Evolutionary conservation across 2,888 invertebrate species (phyloP).

Genomic region (Mystacides longicornis): DNA sequence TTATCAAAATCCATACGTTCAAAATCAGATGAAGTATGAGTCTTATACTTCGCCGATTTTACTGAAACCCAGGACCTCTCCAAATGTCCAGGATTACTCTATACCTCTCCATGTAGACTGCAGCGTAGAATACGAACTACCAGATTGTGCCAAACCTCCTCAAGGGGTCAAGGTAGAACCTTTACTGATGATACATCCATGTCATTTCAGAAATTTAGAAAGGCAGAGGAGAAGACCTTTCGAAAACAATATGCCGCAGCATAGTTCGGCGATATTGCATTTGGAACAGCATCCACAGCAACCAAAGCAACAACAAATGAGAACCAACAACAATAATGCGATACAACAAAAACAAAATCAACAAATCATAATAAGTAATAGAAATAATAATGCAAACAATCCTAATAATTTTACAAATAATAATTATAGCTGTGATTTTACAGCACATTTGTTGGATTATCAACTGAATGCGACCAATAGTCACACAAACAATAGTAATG

Average conservation of each 20-base stretch:
- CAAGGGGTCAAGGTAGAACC: conserved; percentile 61
- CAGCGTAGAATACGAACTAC: conserved; percentile 69
- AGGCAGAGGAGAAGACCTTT: conserved; percentile 61
- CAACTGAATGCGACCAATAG: neutral
- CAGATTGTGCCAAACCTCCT: conserved; percentile 66
- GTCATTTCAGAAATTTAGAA: conserved; percentile 65
- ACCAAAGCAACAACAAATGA: conserved; percentile 3
- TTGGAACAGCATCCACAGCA: neutral
- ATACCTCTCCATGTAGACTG: conserved; percentile 68
- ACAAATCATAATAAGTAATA: neutral
- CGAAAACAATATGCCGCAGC: conserved; percentile 57
- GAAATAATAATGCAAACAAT: neutral
- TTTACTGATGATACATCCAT: conserved; percentile 67
- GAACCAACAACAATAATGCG: neutral
- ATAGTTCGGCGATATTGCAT: neutral
- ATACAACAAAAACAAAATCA: neutral
- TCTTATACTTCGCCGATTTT: conserved; percentile 15
- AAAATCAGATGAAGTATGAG: conserved; percentile 13
- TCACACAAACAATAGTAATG: neutral
- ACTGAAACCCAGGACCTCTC: conserved; percentile 16
- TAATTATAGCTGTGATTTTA: neutral
- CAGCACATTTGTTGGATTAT: neutral
- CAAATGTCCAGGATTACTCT: conserved; percentile 46
- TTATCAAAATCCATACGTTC: conserved; percentile 16
- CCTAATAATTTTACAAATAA: neutral